Conservation (phyloP, 2,113 vertebrate genomes). For the Rhabdornis inornatus region DNA sequence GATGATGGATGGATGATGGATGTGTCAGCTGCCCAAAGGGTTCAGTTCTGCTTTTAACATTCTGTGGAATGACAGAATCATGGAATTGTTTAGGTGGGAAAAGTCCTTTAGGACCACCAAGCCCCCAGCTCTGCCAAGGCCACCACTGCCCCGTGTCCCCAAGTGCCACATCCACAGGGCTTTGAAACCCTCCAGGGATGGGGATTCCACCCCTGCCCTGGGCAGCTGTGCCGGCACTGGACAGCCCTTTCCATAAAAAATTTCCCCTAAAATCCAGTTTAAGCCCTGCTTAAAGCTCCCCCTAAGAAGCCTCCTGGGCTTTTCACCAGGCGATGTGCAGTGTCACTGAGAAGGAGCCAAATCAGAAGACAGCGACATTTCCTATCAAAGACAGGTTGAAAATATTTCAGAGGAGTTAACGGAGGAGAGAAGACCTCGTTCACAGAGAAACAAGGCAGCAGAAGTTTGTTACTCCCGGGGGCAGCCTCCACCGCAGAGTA, state of each 20-base stretch:
- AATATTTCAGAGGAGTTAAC: neutral
- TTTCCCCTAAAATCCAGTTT: neutral
- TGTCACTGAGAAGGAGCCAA: neutral
- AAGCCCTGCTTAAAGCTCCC: neutral
- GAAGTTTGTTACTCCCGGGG: neutral
- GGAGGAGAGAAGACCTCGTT: neutral
- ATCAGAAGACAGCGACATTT: neutral
- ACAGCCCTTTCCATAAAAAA: neutral
- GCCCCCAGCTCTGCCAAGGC: neutral
- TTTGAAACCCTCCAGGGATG: neutral
- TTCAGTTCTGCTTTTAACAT: neutral
- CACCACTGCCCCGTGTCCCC: accelerated
- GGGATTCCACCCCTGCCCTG: neutral
- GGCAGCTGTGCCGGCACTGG: neutral
- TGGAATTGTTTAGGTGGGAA: neutral
- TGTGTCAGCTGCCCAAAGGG: neutral
- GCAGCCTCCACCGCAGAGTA: neutral
- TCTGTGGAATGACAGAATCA: neutral
- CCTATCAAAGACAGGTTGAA: neutral
- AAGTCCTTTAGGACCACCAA: accelerated
- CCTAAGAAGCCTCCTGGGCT: no score
- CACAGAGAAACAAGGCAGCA: neutral
- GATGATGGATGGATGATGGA: no score
- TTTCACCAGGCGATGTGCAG: accelerated
- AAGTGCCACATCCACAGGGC: neutral